phyloP scores from a whole-genome alignment of 2,113 vertebrate species.

The Catharus bicknelli region DNA sequence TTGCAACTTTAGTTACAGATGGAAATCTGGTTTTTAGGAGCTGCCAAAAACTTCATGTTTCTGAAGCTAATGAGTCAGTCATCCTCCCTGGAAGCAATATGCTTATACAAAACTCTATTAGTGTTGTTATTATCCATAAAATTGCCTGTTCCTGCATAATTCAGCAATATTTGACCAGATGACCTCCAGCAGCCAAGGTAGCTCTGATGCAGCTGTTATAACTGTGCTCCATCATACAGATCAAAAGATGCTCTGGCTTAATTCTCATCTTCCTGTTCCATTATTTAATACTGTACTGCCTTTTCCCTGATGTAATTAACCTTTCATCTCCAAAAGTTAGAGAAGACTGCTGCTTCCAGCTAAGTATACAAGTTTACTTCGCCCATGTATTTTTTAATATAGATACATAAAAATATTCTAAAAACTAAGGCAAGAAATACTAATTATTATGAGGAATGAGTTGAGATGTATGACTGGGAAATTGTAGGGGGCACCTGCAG shows the following conservation, averaged over 20 bases:
- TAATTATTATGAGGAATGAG: background rate
- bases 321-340: background rate
- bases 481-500: background rate
- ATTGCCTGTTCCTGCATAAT: conserved; percentile 8
- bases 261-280: background rate
- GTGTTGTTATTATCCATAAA: conserved; percentile 26
- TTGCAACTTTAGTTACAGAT: background rate
- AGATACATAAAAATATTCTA: background rate
- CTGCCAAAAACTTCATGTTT: background rate
- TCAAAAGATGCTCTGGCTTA: background rate
- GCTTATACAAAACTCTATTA: background rate
- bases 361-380: background rate
- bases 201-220: background rate
- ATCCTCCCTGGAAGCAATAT: background rate
- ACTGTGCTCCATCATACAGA: background rate
- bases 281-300: conserved; percentile 18
- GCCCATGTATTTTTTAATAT: background rate
- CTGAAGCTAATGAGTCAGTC: background rate
- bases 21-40: background rate
- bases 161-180: background rate
- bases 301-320: background rate
- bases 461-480: background rate
- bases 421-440: background rate
- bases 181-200: background rate
- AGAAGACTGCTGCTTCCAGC: background rate